Evolutionary conservation across 2,113 vertebrate genomes (phyloP), one percentile per base, ranked within the genome.

Genomic region (Hippocampus comes): DNA sequence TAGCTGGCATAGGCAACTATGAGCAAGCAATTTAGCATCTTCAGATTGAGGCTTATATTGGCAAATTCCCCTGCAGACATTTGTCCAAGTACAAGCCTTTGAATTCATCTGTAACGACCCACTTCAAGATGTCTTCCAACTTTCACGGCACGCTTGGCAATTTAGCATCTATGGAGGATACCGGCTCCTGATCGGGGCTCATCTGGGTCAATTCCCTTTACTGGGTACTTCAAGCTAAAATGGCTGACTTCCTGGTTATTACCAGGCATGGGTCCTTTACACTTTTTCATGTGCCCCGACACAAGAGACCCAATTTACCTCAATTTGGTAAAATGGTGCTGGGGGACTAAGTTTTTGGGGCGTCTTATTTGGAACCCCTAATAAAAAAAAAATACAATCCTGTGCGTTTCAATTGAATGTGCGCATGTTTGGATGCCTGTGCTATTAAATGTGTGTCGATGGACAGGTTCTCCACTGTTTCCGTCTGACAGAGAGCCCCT

Each of bases 401-500:
- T 27, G n/a, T 46, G 8, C 15, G 6, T 10, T 42, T 18, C 23
- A 46, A 64, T 20, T 23, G 20, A 64, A 9, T 21, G 2, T n/a
- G 48, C 41, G 68, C 30, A 34, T 34, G 30, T 25, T 49, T 27
- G 63, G 18, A 38, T 78, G 56, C 20, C 25, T 5, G 21, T 27
- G 51, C 25, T 57, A 59, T 66, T 67, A 46, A 64, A 76, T 51
- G 68, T n/a, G 61, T 68, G 73, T 76, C 41, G 64, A 61, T 14
- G 59, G 21, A 72, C 72, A 78, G 68, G 63, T 72, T 82, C 67
- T 64, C 74, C 64, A 66, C 63, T 73, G 78, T 77, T 76, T 72
- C 18, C 9, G 49, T 72, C 75, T 77, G 72, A 84, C 70, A 83
- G 82, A 72, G 42, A 78, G 34, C 63, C 0, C 34, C 68, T 49